Base-by-base conservation (phyloP, 2,113 vertebrate species). In the Ceyx margarethae region DNA sequence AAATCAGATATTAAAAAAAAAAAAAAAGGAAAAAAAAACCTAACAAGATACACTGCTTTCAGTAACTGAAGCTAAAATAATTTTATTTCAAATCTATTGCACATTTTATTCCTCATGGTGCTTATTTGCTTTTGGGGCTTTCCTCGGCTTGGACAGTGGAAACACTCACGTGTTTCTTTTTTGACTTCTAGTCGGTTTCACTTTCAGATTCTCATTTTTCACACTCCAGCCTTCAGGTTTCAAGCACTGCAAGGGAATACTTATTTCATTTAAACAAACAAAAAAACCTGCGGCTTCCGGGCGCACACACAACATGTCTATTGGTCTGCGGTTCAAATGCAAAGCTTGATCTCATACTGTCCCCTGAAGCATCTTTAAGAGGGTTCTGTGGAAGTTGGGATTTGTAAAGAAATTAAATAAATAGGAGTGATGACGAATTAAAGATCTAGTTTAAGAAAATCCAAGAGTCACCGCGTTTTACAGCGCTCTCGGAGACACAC, bases 131-230 rank as follows among this genome's bases (percentile, higher is more conserved):
- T 77, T 89, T 0, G 2, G 87, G 78, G 75, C 43, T 95, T 91
- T 82, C 60, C 89, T 85, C 65, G 40, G 29, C 28, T 29, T 46
- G 78, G 64, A 73, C 67, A 56, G 61, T 71, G 68, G 79, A 85
- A 92, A 85, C 43, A 12, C 40, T 89, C 33, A 85, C 89, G 69
- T 85, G 62, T 58, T 85, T 81, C 61, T 84, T 84, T 91, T 90
- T 81, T 77, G 75, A 85, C 81, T 95, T 77, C 57, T 84, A 82
- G 60, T 80, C 72, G 29, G 92, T 96, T 94, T 95, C 94, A 80
- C 92, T 96, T 96, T 93, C 94, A 94, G 92, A 94, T 96, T 92
- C 95, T 92, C 81, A 37, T 25, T 67, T 91, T 95, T 85, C 92
- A 89, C 40, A 22, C 77, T 82, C 75, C 75, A 56, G 71, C 43